Evolutionary conservation across 2,888 invertebrate genomes (phyloP), one percentile per base, ranked within the genome.

Genomic region (Tortrix viridana): DNA sequence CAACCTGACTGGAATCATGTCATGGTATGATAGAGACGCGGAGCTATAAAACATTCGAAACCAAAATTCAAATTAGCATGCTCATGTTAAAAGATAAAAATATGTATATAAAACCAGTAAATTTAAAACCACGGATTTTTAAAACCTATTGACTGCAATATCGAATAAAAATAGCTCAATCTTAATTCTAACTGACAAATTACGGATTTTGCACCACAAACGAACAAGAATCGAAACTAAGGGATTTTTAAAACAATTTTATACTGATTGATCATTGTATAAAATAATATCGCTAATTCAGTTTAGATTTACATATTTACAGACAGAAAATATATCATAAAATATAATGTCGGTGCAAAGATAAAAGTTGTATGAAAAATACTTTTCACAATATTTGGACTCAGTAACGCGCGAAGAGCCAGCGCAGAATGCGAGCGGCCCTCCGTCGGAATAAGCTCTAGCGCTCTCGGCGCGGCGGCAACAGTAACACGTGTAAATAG

Each of bases 251-350:
- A 43, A 67, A 62, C 64, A 63, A 46, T 16, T 47, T 52, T 26
- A 48, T 6, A 52, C 26, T n/a, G 23, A 19, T 50, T 32, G 22
- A 46, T 59, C 44, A 50, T 47, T 23, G 49, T 57, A 69, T 44
- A 50, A 62, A 71, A 73, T 62, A 69, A 74, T 74, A 74, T 71
- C 71, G 71, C 75, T 76, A 78, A 68, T 75, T 79, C 71, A 79
- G 74, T 80, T 71, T 79, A 79, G 77, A 82, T 80, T 82, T 86
- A 86, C 86, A 86, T 86, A 86, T 87, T 82, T 86, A 88, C 86
- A 85, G 66, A 71, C 73, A 65, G 64, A 75, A 78, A 79, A 79
- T 74, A 75, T 71, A 72, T 77, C 75, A 74, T 79, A 80, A 79
- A 76, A 80, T 81, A 82, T 77, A 72, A 72, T 68, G 69, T 74